Evolutionary conservation across 2,113 vertebrate genomes (phyloP), one percentile per base, ranked within the genome.

Genomic region (Epinephelus moara): DNA sequence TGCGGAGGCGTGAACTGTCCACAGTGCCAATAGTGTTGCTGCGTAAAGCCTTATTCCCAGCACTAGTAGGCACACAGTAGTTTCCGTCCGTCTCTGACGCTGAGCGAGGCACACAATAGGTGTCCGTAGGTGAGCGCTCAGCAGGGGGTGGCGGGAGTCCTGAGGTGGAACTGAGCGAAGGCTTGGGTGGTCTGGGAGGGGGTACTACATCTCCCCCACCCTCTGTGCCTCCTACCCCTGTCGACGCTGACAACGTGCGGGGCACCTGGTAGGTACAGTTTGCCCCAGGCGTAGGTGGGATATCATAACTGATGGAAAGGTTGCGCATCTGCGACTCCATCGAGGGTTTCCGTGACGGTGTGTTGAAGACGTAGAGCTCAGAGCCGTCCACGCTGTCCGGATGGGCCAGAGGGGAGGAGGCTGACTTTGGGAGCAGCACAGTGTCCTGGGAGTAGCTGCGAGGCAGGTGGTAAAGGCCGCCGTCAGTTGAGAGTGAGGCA

Each of bases 121-220:
- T 94, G 88, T 99, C 97, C 80, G 96, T 97, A 4, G 98, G 98
- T 33, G 98, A 98, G 0, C 98, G 96, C 82, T 99, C 98, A 0
- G 96, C 92, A 17, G 92, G 85, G 33, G 92, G 90, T 0, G 91
- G 93, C 0, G 92, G 96, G 5, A 82, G 91, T 66, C 90, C 92
- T 37, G 96, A 90, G 70, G 85, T 84, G 45, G 93, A 85, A 45
- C 83, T 78, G 0, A 95, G 93, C 40, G 95, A 96, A 81, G 98
- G 98, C 83, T 99, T 99, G 0, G 98, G 98, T 0, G 98, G 98
- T 85, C 98, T 96, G 18, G 98, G 98, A 2, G 98, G 98, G 71
- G 98, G 98, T 27, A 97, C 90, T 62, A 96, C 93, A 75, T 98
- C 98, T 85, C 94, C 93, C 72, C 95, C 95, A 37, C 96, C 75